Evolutionary conservation across 2,113 vertebrate genomes (phyloP).

Genomic region (Rhinoptilus africanus): DNA sequence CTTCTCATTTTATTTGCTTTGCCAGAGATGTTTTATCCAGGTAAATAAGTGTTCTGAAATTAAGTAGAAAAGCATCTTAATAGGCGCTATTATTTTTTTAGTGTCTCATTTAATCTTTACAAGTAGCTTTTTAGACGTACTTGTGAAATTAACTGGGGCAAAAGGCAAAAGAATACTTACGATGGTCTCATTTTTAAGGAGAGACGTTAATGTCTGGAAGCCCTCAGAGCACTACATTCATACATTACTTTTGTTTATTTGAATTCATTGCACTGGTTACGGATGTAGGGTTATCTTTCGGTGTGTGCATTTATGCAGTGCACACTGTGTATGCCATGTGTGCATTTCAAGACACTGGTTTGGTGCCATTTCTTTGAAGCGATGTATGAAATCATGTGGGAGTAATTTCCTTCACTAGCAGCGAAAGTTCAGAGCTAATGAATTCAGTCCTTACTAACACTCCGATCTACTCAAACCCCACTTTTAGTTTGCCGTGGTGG

Average conservation of each 20-base stretch:
- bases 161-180: not conserved
- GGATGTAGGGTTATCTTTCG: not conserved
- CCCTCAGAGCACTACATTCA: not conserved
- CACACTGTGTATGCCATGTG: not conserved
- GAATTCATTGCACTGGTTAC: not conserved
- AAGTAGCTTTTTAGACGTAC: conserved; percentile 10
- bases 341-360: not conserved
- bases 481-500: not conserved
- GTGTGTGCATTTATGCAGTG: fast-evolving
- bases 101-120: conserved; percentile 4
- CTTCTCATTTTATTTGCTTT: not conserved
- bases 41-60: conserved; percentile 3
- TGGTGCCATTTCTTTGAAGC: not conserved
- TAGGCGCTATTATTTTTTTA: conserved; percentile 16
- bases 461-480: not conserved
- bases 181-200: not conserved
- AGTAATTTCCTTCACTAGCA: not conserved
- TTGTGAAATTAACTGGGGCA: conserved; percentile 1
- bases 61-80: conserved; percentile 8
- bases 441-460: not conserved
- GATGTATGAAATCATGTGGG: not conserved
- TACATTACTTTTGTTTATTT: not conserved
- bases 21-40: not conserved
- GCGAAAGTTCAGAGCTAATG: not conserved
- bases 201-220: not conserved